Conservation (phyloP, 2,113 vertebrate genomes). For the Tichodroma muraria region DNA sequence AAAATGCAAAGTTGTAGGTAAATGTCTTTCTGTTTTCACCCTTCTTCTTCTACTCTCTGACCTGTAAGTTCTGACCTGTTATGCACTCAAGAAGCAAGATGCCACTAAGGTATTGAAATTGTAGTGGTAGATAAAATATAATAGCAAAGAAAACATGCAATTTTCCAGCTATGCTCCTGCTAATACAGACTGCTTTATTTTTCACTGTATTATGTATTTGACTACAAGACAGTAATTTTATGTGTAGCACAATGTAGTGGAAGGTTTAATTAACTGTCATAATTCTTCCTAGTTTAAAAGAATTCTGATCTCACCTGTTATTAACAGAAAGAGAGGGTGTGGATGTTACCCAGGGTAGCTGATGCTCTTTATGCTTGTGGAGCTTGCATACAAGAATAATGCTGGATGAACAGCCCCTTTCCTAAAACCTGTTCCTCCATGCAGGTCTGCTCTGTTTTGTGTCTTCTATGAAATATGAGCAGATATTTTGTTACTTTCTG, state of each 20-base stretch:
- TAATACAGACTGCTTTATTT: not conserved
- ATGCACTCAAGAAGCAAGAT: not conserved
- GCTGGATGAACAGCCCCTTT: rapidly evolving
- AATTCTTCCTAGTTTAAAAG: not conserved
- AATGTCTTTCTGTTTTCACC: not conserved
- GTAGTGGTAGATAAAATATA: not conserved
- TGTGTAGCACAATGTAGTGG: not conserved
- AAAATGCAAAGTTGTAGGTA: not conserved
- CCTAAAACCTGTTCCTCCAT: rapidly evolving
- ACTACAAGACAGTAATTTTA: not conserved
- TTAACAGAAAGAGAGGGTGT: not conserved
- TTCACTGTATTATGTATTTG: not conserved
- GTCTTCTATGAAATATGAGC: not conserved
- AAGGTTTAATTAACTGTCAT: not conserved
- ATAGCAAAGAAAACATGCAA: not conserved
- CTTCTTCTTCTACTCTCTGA: not conserved
- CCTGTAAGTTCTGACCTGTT: not conserved
- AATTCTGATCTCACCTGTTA: not conserved
- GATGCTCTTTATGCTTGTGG: not conserved
- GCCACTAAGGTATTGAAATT: not conserved
- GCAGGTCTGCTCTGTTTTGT: not conserved
- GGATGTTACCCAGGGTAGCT: not conserved
- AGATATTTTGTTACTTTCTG: not conserved
- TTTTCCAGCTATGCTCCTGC: not conserved
- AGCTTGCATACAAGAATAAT: not conserved